Base-by-base conservation (phyloP, 2,888 invertebrate species). In the Anodontia alba region DNA sequence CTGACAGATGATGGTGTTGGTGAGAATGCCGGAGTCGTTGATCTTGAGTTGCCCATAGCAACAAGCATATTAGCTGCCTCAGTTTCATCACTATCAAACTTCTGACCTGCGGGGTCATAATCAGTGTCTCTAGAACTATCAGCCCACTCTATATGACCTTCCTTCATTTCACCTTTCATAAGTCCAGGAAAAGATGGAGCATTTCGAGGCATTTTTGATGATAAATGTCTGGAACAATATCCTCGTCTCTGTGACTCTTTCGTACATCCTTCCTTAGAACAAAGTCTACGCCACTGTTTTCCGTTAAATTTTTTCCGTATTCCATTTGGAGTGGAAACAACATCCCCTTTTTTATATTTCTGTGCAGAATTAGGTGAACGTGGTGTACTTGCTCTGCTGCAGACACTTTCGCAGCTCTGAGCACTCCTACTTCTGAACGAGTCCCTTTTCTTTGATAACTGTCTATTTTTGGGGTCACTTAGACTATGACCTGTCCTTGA, bases 221-320 rank as follows among this genome's bases (percentile, higher is more conserved):
- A 99, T 90, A 99, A 96, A 95, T 99, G 99, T 73, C 99, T 95
- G 31, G 99, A 99, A 95, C 99, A 99, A 95, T 96, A 99, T 51
- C 99, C 99, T 89, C 99, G 96, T 51, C 99, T 96, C 95, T 99
- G 99, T 92, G 99, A 99, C 96, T 99, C 99, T 95, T 98, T 98
- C 49, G 97, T 97, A 95, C 99, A 99, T 76, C 98, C 97, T 92
- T 98, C 98, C 94, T 97, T 98, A 80, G 98, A 98, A 95, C 99
- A 99, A 86, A 99, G 96, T 91, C 99, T 96, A 84, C 99, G 96
- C 99, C 99, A 99, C 95, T 99, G 99, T 95, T 99, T 99, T 49
- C 99, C 99, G 95, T 99, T 99, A 95, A 98, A 99, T 95, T 99
- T 99, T 95, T 99, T 99, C 20, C 99, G 96, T 91, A 99, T 98